Base-by-base conservation (phyloP, 1,140 invertebrate genomes). In the Lysiphlebus fabarum region DNA sequence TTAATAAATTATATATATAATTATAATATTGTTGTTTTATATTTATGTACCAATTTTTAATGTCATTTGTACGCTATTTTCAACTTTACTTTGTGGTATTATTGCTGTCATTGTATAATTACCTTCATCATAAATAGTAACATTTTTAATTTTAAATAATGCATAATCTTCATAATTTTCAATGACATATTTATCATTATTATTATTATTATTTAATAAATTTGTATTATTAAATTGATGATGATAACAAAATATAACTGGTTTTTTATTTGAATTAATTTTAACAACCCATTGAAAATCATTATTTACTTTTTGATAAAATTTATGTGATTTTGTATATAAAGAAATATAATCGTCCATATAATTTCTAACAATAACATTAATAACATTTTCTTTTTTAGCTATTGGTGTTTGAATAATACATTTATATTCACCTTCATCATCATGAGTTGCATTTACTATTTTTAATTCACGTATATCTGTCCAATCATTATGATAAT, bases 371-470 rank as follows among this genome's bases (percentile, higher is more conserved):
- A 85, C 66, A 9, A 41, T 73, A 1, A 84, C 75, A 11, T 62
- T 63, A 14, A 69, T 77, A 11, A 41, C 59, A 0, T 68, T 64
- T 5, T 44, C 64, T 42, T 75, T 74, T 1, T 9, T 56, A 12
- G 72, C 70, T 0, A 69, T 67, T 41, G 60, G 62, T 57, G 80
- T 78, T 0, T 42, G 69, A 6, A 83, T 78, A 6, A 60, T 53
- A 53, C 85, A 86, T 11, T 67, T 70, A 62, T 86, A 86, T 26
- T 54, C 34, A 0, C 85, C 85, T 8, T 71, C 17, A 62, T 86
- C 84, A 11, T 76, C 67, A 2, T 70, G 53, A 0, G 59, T 73
- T 0, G 80, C 73, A 45, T 83, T 68, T 34, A 64, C 48, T 38
- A 86, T 79, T 1, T 62, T 75, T 8, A 85, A 62, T 12, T 75